Base-by-base conservation (phyloP, 2,113 vertebrate genomes). In the Thryonomys swinderianus region DNA sequence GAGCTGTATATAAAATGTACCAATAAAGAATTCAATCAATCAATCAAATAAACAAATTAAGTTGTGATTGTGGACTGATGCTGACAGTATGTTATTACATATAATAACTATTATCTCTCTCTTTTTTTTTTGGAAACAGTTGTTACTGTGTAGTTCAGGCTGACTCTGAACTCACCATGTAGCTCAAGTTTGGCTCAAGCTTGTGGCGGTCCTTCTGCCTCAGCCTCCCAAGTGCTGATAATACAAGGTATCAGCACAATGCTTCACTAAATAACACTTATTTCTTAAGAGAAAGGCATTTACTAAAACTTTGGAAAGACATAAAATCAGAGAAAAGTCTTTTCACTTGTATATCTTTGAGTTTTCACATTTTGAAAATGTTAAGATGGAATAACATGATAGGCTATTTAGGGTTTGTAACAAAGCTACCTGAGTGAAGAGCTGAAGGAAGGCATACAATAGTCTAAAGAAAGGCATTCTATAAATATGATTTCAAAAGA, bases 251-350 rank as follows among this genome's bases (percentile, higher is more conserved):
- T 67, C n/a, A 34, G 34, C 66, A n/a, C 34, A 14, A n/a, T 67
- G 16, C n/a, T 16, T 20, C 16, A 17, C 34, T 67, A 16, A 67
- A 20, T 67, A 66, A 34, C 30, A 14, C 32, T 34, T 4, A 59
- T 74, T 92, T 88, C 55, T 91, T 66, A 85, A 59, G 42, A 86
- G 51, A 93, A 95, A 86, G 8, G 18, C 8, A 53, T 64, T 71
- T 83, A 86, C 2, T 17, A 88, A 96, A 91, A 30, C 9, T 34
- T 74, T 48, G 61, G 20, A 40, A 79, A n/a, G 23, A 57, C 55
- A 78, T 32, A 83, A 79, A 51, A 48, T 61, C 14, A 11, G 40
- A 79, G 89, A 79, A 40, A 71, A 6, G 73, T 37, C n/a, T 71
- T 91, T 81, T 85, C 27, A 69, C 74, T 42, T 57, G 34, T 23